These are phyloP conservation scores for Drosophila anceps DNA, from an alignment of 2,888 invertebrate genomes.

Conservation along the genomic window DNA sequence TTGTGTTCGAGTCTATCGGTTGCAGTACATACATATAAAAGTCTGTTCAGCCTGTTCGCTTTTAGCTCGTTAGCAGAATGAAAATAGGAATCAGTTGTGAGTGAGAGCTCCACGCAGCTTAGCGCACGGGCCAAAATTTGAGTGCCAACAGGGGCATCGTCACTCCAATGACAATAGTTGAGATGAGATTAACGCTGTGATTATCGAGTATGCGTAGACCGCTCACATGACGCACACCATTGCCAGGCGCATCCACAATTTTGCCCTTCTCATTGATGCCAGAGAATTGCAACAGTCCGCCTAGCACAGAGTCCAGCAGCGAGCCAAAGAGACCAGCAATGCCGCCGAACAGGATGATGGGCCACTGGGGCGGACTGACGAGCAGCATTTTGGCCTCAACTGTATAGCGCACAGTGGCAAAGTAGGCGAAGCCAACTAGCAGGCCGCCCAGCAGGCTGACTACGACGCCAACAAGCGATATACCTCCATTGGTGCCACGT, in stretches of 20 bases:
- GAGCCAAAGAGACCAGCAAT: conserved; percentile 93
- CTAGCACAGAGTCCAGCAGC: conserved; percentile 92
- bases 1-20: conserved; percentile 54
- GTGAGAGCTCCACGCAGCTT: neutral
- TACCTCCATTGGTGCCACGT: conserved; percentile 94
- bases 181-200: conserved; percentile 94
- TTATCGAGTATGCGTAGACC: conserved; percentile 93
- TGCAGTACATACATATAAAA: conserved; percentile 40
- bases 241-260: conserved; percentile 90
- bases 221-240: conserved; percentile 90
- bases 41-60: conserved; percentile 53
- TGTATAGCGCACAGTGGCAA: conserved; percentile 88
- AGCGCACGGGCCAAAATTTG: conserved; percentile 86
- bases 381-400: conserved; percentile 87
- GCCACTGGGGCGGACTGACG: conserved; percentile 91
- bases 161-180: conserved; percentile 91
- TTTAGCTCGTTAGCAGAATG: conserved; percentile 43
- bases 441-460: conserved; percentile 86
- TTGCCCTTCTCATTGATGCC: conserved; percentile 90
- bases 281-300: conserved; percentile 94
- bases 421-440: conserved; percentile 91
- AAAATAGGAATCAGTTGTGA: conserved; percentile 29
- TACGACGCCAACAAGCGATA: conserved; percentile 88
- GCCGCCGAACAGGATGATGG: conserved; percentile 90
- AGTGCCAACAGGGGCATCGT: conserved; percentile 89